Percentiles rank a stretch among this genome's conserved stretches.
phyloP scores from a whole-genome alignment of 2,797 vertebrate genomes.

The Platyrinchus mystaceus region DNA sequence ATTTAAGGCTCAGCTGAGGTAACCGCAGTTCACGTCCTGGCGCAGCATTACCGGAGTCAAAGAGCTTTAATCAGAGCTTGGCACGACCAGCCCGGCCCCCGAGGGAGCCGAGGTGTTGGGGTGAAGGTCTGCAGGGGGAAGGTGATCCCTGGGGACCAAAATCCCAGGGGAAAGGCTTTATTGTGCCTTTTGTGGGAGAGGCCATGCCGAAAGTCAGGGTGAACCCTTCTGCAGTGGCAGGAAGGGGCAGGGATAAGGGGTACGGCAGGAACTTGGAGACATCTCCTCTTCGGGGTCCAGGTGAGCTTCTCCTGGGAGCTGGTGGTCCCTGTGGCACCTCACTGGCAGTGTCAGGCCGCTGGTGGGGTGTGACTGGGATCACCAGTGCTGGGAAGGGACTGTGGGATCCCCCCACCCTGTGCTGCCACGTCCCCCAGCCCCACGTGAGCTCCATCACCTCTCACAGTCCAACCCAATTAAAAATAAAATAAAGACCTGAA shows the following conservation, averaged over 20 bases:
- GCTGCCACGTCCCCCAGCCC: background rate
- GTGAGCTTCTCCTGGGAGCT: background rate
- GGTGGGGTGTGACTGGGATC: background rate
- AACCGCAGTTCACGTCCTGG: background rate
- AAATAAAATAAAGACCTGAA: background rate
- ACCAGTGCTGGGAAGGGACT: rapidly evolving
- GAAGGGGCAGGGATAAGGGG: background rate
- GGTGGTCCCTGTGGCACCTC: background rate
- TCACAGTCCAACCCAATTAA: background rate
- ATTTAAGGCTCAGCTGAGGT: slow-evolving; percentile 42
- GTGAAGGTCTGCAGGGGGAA: background rate
- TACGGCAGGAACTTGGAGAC: background rate
- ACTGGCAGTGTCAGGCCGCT: background rate
- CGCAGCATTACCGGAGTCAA: background rate
- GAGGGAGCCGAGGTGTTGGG: background rate
- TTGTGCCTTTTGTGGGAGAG: background rate
- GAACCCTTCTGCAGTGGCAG: background rate
- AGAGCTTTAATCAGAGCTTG: background rate
- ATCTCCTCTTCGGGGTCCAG: rapidly evolving
- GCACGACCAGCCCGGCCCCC: background rate
- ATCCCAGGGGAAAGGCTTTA: background rate
- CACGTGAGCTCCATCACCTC: rapidly evolving
- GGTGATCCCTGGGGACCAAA: background rate
- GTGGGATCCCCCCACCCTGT: background rate
- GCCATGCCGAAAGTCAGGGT: rapidly evolving